phyloP scores from a whole-genome alignment of 2,113 vertebrate species.

The Boleophthalmus pectinirostris region DNA sequence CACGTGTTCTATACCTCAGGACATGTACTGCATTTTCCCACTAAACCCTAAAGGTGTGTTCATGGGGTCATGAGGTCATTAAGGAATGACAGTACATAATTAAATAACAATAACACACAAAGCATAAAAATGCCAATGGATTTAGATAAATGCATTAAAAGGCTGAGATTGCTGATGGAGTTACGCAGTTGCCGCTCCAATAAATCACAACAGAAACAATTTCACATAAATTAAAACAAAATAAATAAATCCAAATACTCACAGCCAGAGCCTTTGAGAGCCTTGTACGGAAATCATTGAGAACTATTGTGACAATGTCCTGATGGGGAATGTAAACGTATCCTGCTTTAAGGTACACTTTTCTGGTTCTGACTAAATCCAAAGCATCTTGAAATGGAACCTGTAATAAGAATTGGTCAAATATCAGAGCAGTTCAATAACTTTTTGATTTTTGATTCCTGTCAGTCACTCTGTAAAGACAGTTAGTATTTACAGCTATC shows the following conservation, averaged over 20 bases:
- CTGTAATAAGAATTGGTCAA: constrained; percentile 56
- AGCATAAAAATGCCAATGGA: not conserved
- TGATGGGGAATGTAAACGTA: constrained; percentile 88
- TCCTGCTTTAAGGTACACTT: constrained; percentile 87
- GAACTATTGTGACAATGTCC: constrained; percentile 87
- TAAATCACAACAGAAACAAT: not conserved
- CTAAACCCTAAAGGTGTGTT: not conserved
- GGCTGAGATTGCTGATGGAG: not conserved
- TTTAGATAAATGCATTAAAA: not conserved
- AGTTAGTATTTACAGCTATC: too few species aligned
- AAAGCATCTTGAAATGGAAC: constrained; percentile 92
- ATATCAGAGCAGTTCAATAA: not conserved
- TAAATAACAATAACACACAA: not conserved
- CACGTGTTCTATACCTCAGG: not conserved
- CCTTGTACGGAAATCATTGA: constrained; percentile 89
- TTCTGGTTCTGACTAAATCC: constrained; percentile 89
- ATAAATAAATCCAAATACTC: constrained; percentile 66
- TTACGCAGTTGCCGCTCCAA: not conserved
- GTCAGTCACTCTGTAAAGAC: not conserved
- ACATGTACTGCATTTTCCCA: not conserved
- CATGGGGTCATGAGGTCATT: not conserved
- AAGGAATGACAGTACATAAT: not conserved
- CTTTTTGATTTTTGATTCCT: not conserved
- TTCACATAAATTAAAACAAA: not conserved
- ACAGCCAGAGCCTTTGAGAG: constrained; percentile 95